Evolutionary conservation across 2,797 vertebrate genomes (phyloP).

Genomic region (Microctenopoma lineatum): DNA sequence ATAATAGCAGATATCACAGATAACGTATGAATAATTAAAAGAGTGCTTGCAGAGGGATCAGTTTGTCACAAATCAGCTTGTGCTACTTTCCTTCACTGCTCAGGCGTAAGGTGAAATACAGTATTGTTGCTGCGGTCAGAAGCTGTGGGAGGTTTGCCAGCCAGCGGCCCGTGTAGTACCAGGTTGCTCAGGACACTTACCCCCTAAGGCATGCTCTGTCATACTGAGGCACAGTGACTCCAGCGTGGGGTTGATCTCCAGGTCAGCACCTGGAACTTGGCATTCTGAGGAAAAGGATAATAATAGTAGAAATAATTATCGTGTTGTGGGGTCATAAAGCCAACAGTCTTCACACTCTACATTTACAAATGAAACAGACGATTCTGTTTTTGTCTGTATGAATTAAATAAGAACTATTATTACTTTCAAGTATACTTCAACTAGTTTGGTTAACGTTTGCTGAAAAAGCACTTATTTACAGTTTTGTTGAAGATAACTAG

Average conservation of each 20-base stretch:
- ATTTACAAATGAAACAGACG: background rate
- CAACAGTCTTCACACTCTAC: no score
- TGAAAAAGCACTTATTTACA: no score
- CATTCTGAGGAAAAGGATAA: slow-evolving; percentile 84
- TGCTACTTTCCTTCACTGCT: background rate
- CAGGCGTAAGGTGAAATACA: background rate
- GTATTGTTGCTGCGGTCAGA: slow-evolving; percentile 9
- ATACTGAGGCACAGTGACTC: slow-evolving; percentile 99
- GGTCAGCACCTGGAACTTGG: slow-evolving; percentile 92
- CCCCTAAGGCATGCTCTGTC: slow-evolving; percentile 98
- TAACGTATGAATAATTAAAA: slow-evolving; percentile 5
- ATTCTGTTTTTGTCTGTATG: background rate
- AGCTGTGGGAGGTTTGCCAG: slow-evolving; percentile 31
- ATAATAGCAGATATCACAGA: slow-evolving; percentile 24
- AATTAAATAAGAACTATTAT: no score
- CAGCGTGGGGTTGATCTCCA: slow-evolving; percentile 97
- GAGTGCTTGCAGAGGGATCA: slow-evolving; percentile 1
- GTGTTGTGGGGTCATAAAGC: no score
- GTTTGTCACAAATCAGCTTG: background rate
- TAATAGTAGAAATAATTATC: background rate
- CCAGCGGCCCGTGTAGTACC: slow-evolving; percentile 15
- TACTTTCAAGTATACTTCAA: no score
- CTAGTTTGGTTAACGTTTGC: no score
- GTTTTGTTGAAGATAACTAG: no score
- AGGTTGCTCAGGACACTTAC: slow-evolving; percentile 80